Evolutionary conservation across 2,113 vertebrate genomes (phyloP).

Genomic region (Rhynchomys soricoides): DNA sequence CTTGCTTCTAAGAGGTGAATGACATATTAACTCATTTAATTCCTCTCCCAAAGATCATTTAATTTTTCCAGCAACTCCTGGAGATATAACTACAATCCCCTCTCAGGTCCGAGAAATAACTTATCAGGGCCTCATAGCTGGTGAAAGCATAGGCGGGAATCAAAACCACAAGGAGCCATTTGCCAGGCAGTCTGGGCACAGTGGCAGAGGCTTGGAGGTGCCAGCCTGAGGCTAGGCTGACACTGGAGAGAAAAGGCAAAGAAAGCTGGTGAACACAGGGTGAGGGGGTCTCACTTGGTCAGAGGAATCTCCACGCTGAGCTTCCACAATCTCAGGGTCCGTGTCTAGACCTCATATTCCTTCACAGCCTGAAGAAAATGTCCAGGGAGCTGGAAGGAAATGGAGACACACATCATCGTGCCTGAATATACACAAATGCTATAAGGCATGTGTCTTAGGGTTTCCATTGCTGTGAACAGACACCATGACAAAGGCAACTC

Average conservation of each 20-base stretch:
- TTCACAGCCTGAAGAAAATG: not conserved
- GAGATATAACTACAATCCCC: not conserved
- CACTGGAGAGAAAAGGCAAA: no score
- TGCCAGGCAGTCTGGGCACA: not conserved
- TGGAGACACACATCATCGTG: not conserved
- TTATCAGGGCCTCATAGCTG: not conserved
- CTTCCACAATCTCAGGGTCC: not conserved
- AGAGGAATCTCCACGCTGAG: not conserved
- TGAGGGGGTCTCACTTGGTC: accelerated
- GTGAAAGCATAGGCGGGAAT: not conserved
- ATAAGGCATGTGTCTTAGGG: no score
- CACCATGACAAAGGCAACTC: no score
- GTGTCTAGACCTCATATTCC: not conserved
- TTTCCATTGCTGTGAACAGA: no score
- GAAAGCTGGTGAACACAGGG: not conserved
- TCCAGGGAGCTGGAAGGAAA: not conserved
- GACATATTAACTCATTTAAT: not conserved
- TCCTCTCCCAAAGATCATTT: not conserved
- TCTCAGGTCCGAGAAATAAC: not conserved
- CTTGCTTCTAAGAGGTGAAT: not conserved
- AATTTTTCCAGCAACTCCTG: not conserved
- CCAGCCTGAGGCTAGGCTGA: not conserved
- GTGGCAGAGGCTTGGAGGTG: not conserved
- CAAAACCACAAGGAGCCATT: not conserved
- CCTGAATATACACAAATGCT: not conserved